Evolutionary conservation across 2,113 vertebrate genomes (phyloP).

Genomic region (Caloenas nicobarica): DNA sequence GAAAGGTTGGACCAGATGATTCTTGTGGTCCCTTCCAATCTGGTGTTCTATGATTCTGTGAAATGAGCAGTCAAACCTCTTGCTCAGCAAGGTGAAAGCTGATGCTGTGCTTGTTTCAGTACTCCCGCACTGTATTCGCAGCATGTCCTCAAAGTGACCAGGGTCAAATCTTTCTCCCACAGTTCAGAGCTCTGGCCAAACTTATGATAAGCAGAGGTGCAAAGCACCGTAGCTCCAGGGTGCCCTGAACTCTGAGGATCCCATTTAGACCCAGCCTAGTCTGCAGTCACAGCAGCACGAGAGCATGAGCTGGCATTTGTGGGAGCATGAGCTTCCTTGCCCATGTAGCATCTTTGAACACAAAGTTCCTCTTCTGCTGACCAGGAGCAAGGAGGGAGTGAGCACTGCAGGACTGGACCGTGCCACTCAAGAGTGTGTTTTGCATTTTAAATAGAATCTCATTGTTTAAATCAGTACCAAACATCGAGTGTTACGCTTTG

Average conservation of each 20-base stretch:
- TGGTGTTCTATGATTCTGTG: no score
- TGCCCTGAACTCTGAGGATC: background rate
- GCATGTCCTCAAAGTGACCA: background rate
- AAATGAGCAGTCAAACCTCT: background rate
- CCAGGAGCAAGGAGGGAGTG: background rate
- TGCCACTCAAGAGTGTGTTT: accelerated
- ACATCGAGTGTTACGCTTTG: background rate
- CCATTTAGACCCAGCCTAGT: background rate
- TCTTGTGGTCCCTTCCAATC: no score
- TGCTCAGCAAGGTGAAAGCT: background rate
- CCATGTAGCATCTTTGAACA: background rate
- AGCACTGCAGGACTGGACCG: background rate
- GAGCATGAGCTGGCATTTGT: accelerated
- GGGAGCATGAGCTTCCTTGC: background rate
- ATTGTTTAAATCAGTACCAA: background rate
- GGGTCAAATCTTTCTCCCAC: background rate
- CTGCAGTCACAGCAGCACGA: accelerated
- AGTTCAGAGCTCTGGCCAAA: background rate
- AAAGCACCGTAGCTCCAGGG: background rate
- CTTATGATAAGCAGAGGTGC: background rate
- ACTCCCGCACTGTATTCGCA: background rate
- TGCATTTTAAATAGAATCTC: background rate
- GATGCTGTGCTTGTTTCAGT: background rate
- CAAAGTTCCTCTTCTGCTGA: background rate
- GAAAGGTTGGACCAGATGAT: no score